A percentile compares a stretch with the other conserved stretches of the same genome.
phyloP scores from a whole-genome alignment of 1,140 invertebrate genomes.

The Rhyzopertha dominica region DNA sequence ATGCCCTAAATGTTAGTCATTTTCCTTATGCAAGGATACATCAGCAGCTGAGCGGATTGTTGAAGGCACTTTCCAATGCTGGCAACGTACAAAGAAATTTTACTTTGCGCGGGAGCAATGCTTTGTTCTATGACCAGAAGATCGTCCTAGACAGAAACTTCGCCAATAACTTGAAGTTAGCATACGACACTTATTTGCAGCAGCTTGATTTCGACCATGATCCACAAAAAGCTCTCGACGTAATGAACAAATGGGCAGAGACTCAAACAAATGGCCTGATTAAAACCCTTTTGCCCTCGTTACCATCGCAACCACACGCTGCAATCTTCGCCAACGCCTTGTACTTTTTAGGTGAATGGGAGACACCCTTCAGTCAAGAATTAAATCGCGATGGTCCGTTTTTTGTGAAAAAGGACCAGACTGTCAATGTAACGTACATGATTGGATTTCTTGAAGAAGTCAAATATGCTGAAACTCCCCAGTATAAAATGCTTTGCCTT shows the following conservation, averaged over 20 bases:
- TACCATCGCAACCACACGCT: slow-evolving; percentile 43
- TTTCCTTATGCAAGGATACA: slow-evolving; percentile 21
- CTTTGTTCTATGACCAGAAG: slow-evolving; percentile 50
- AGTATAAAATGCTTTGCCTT: slow-evolving; percentile 26
- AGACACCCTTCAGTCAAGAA: slow-evolving; percentile 54
- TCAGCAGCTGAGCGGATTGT: slow-evolving; percentile 24
- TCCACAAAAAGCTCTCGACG: slow-evolving; percentile 34
- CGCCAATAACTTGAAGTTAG: slow-evolving; percentile 37
- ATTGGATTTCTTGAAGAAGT: slow-evolving; percentile 22
- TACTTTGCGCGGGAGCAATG: slow-evolving; percentile 50
- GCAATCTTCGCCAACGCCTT: slow-evolving; percentile 64
- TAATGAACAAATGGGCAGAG: slow-evolving; percentile 61
- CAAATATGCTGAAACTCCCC: slow-evolving; percentile 24
- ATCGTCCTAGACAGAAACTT: slow-evolving; percentile 47
- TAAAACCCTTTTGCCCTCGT: slow-evolving; percentile 42
- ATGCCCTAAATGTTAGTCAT: too few species aligned
- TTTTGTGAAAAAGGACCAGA: slow-evolving; percentile 14
- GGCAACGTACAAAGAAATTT: slow-evolving; percentile 11
- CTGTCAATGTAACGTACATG: slow-evolving; percentile 29
- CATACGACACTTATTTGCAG: slow-evolving; percentile 45
- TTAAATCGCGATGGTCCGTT: slow-evolving; percentile 55
- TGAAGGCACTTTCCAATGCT: slow-evolving; percentile 17
- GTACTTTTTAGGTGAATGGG: slow-evolving; percentile 71
- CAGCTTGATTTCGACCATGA: slow-evolving; percentile 50
- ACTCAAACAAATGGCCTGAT: slow-evolving; percentile 57